Evolutionary conservation across 1,140 invertebrate genomes (phyloP), one percentile per base, ranked within the genome.

Genomic region (Pissodes strobi): DNA sequence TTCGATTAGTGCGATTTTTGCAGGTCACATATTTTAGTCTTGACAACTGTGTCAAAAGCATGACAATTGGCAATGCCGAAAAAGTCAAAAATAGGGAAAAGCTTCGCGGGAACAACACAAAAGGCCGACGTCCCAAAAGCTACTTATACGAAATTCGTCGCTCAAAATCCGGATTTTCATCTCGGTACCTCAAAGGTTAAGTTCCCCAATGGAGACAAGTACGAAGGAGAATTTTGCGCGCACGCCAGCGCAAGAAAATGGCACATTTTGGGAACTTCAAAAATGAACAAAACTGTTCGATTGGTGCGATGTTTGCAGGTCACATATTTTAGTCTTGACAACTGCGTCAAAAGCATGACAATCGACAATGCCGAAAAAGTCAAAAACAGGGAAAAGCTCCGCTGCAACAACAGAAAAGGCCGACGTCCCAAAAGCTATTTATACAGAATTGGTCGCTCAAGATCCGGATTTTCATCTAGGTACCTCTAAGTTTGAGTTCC

Each of bases 121-220:
- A 55, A 55, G 17, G 12, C 13, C 8, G 43, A 46, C 2, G 12
- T 4, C 12, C 5, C 17, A 46, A 19, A 2, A 6, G 17, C 19
- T 0, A 10, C 1, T n/a, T 43, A 57, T 19, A n/a, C 12, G 8
- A 25, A 51, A n/a, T 18, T 55, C 19, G 30, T 46, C 18, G 27
- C 39, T 1, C 17, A 41, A 39, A 59, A 67, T 59, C 52, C 66
- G 19, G 27, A 72, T 61, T 71, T 76, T 30, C 52, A 72, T 30
- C 46, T 30, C 9, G 72, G 72, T 23, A 45, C 43, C 6, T 56
- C 46, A 2, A 58, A 61, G 8, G 75, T 76, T 55, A 43, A 12
- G 1, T 68, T 75, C 27, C 69, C 72, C 0, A 76, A 76, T 59
- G 71, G 67, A 13, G 75, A 76, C 34, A 61, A 43, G 38, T 76